Evolutionary conservation across 2,888 invertebrate genomes (phyloP), one percentile per base, ranked within the genome.

Genomic region (Lacanobia wlatinum): DNA sequence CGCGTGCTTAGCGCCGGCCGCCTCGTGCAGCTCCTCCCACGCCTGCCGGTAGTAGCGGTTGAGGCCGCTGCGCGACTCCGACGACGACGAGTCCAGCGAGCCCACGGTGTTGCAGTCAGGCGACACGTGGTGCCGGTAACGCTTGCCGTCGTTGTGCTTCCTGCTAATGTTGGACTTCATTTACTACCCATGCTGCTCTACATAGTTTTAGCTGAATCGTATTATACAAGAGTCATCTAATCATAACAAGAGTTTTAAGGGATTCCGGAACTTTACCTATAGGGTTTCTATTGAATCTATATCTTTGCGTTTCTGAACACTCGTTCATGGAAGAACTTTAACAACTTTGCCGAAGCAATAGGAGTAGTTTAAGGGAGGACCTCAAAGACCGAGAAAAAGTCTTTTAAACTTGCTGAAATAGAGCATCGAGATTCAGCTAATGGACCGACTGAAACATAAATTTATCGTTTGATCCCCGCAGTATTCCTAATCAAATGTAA

Each of bases 51-150:
- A 99, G 94, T 98, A 98, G 83, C 98, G 97, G 92, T 98, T 98
- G 78, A 99, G 96, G 48, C 98, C 98, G 88, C 97, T 97, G 65
- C 98, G 97, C 12, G 98, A 98, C 89, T 98, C 98, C 0, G 98
- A 98, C 65, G 98, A 98, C 65, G 98, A 98, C 66, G 98, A 98
- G 91, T 98, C 98, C 91, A 98, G 98, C 23, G 98, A 98, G 65
- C 98, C 98, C 74, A 98, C 98, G 48, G 98, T 98, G 94, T 98
- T 98, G 96, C 98, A 98, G 94, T 98, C 98, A 50, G 98, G 98
- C 14, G 98, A 98, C 87, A 98, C 98, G 89, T 98, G 98, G 93
- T 98, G 98, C 73, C 98, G 97, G 94, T 98, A 98, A 90, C 98
- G 98, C 96, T 98, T 98, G 93, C 98, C 98, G 94, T 98, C 97